Evolutionary conservation across 2,113 vertebrate genomes (phyloP).

Genomic region (Sebastes schlegelii): DNA sequence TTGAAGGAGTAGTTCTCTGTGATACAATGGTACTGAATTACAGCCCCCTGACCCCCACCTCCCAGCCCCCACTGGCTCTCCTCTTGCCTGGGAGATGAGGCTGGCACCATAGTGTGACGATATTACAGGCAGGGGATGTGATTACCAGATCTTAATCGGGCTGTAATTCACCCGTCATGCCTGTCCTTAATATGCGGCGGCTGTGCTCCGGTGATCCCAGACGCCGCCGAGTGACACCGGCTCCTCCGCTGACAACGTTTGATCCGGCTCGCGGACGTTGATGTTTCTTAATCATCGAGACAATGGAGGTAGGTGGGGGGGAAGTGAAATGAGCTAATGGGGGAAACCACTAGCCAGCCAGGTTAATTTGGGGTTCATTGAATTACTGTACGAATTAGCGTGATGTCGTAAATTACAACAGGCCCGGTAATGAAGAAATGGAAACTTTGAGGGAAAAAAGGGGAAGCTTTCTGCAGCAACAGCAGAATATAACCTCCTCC

Average conservation of each 20-base stretch:
- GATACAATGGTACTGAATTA: conserved; percentile 13
- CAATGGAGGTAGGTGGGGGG: conserved; percentile 57
- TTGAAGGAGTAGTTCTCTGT: conserved; percentile 17
- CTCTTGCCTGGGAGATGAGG: conserved; percentile 49
- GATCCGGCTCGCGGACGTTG: conserved; percentile 72
- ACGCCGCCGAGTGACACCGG: conserved; percentile 38
- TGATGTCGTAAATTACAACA: conserved; percentile 75
- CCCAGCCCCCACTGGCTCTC: conserved; percentile 17
- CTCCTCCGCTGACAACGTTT: conserved; percentile 51
- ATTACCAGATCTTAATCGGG: conserved; percentile 80
- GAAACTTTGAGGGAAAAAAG: conserved; percentile 50
- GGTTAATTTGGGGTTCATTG: conserved; percentile 83
- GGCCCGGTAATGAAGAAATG: conserved; percentile 65
- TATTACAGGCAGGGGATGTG: conserved; percentile 68
- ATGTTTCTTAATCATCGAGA: conserved; percentile 82
- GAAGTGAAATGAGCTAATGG: conserved; percentile 68
- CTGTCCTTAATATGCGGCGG: conserved; percentile 69
- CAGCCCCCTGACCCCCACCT: neutral
- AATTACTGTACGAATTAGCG: conserved; percentile 78
- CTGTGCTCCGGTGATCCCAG: conserved; percentile 60
- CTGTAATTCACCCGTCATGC: conserved; percentile 77
- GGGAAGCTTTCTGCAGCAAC: conserved; percentile 56
- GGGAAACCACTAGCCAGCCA: conserved; percentile 75
- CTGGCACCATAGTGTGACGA: conserved; percentile 46
- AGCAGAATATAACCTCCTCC: conserved; percentile 60